Conservation (phyloP, 2,888 invertebrate species). For the Theretra japonica region DNA sequence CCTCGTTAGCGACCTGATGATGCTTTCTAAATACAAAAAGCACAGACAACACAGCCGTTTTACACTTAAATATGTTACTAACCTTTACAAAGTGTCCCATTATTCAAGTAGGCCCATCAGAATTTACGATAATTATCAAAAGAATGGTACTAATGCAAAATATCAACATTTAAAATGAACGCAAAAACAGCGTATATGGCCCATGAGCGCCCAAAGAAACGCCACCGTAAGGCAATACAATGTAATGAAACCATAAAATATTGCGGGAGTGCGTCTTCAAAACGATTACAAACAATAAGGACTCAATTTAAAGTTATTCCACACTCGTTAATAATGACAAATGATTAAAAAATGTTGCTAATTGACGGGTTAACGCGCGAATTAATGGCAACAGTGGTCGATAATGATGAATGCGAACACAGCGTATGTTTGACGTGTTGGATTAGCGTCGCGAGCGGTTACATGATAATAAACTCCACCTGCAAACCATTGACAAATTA, state of each 20-base stretch:
- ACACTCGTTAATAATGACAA: slow-evolving; percentile 69
- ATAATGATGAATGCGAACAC: slow-evolving; percentile 65
- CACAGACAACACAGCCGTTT: slow-evolving; percentile 21
- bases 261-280: slow-evolving; percentile 43
- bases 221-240: slow-evolving; percentile 25
- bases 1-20: slow-evolving; percentile 14
- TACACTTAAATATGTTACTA: slow-evolving; percentile 37
- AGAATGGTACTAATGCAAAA: slow-evolving; percentile 48
- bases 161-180: slow-evolving; percentile 39
- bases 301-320: slow-evolving; percentile 53
- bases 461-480: slow-evolving; percentile 55
- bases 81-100: slow-evolving; percentile 56
- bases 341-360: slow-evolving; percentile 70
- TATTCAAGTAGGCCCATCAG: slow-evolving; percentile 39
- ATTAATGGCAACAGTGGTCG: slow-evolving; percentile 69
- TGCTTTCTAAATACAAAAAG: slow-evolving; percentile 22
- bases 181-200: slow-evolving; percentile 47
- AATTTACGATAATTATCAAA: slow-evolving; percentile 54
- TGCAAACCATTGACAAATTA: slow-evolving; percentile 50
- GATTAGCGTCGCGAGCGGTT: slow-evolving; percentile 57
- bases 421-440: slow-evolving; percentile 60
- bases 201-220: slow-evolving; percentile 46
- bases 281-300: slow-evolving; percentile 52
- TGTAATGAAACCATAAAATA: slow-evolving; percentile 38
- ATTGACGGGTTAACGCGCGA: slow-evolving; percentile 69